Conservation (phyloP, 2,797 vertebrate species). For the Gadopsis bispinosus region DNA sequence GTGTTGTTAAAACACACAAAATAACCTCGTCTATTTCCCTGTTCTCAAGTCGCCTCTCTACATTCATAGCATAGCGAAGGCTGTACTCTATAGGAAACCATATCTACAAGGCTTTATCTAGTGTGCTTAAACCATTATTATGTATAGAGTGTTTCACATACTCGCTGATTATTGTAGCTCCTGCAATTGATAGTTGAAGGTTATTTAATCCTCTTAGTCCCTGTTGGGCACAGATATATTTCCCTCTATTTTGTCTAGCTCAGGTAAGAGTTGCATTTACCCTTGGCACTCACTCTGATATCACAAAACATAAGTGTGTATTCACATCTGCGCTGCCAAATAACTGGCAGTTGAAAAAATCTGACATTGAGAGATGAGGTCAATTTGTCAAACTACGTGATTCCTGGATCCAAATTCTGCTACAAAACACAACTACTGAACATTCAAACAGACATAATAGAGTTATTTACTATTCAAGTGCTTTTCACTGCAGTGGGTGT, state of each 20-base stretch:
- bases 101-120: conserved; percentile 46
- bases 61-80: conserved; percentile 24
- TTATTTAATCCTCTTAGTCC: conserved; percentile 70
- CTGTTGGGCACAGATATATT: conserved; percentile 51
- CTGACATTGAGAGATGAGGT: conserved; percentile 44
- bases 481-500: conserved; percentile 47
- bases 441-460: conserved; percentile 8
- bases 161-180: conserved; percentile 49
- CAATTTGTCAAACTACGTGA: conserved; percentile 21
- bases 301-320: conserved; percentile 28
- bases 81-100: conserved; percentile 22
- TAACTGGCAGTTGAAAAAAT: conserved; percentile 43
- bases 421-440: conserved; percentile 21
- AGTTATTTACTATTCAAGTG: conserved; percentile 24
- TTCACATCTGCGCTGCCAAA: conserved; percentile 40
- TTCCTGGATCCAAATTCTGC: conserved; percentile 32
- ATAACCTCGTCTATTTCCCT: conserved; percentile 10
- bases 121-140: conserved; percentile 45
- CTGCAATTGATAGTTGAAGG: conserved; percentile 64
- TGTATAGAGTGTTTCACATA: conserved; percentile 42
- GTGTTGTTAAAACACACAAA: conserved; percentile 11
- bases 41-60: conserved; percentile 14
- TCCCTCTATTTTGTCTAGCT: conserved; percentile 54
- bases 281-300: conserved; percentile 41
- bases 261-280: conserved; percentile 52